phyloP scores from a whole-genome alignment of 2,797 vertebrate species.

The Adrianichthys oophorus region DNA sequence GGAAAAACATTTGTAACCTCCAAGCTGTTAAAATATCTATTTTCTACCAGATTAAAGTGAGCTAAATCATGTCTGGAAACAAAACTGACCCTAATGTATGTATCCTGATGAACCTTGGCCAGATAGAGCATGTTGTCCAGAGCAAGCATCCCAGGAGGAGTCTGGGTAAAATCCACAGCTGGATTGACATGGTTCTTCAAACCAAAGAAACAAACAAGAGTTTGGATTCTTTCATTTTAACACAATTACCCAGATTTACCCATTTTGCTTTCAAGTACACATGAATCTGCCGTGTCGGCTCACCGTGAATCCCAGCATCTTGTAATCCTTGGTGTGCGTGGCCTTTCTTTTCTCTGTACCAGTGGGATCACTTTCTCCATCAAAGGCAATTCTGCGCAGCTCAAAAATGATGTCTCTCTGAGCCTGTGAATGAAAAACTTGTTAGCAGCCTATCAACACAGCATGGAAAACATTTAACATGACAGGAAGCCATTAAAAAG shows the following conservation, averaged over 20 bases:
- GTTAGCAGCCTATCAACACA: conserved; percentile 12
- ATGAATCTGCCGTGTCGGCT: conserved; percentile 44
- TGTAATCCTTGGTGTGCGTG: conserved; percentile 98
- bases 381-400: conserved; percentile 93
- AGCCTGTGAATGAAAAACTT: conserved; percentile 73
- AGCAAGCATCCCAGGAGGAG: conserved; percentile 96
- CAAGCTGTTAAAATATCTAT: no score
- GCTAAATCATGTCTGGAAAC: background rate
- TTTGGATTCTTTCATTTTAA: background rate
- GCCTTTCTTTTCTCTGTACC: conserved; percentile 95
- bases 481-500: background rate
- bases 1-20: background rate
- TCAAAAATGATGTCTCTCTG: conserved; percentile 97
- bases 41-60: conserved; percentile 6
- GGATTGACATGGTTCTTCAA: conserved; percentile 94
- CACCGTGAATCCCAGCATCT: conserved; percentile 97
- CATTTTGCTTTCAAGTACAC: background rate
- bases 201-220: background rate
- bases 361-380: conserved; percentile 89
- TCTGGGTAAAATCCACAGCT: conserved; percentile 95
- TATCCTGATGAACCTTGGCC: conserved; percentile 94
- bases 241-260: background rate
- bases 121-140: conserved; percentile 98
- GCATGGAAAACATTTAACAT: conserved; percentile 4
- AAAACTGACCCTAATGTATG: conserved; percentile 89